These are phyloP conservation scores for Isurus oxyrinchus DNA, from an alignment of 2,113 vertebrate species.

Conservation along the genomic window DNA sequence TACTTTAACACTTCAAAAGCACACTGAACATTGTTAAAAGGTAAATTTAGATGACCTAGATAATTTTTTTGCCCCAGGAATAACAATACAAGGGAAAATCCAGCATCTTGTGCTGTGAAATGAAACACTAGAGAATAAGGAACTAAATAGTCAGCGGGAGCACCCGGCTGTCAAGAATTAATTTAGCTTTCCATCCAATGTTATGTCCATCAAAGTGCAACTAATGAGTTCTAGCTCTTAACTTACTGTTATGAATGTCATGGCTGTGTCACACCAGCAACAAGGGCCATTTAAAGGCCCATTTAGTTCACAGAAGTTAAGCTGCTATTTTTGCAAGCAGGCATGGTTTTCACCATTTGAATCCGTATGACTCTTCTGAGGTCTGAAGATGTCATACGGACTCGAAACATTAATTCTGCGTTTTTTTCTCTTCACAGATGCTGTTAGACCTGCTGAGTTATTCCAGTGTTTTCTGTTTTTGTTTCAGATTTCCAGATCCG, in stretches of 20 bases:
- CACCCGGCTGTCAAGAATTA: background rate
- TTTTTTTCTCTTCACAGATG: too few relatives aligned
- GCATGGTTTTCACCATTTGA: background rate
- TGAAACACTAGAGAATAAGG: background rate
- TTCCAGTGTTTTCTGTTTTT: too few relatives aligned
- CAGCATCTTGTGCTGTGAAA: background rate
- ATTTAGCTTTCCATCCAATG: background rate
- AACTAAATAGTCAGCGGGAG: background rate
- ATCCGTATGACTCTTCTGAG: too few relatives aligned
- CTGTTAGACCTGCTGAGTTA: too few relatives aligned
- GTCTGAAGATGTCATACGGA: too few relatives aligned
- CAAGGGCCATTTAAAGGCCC: background rate
- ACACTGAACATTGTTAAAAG: background rate
- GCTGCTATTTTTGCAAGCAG: background rate
- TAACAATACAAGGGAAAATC: background rate
- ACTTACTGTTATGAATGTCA: background rate
- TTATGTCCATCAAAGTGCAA: background rate
- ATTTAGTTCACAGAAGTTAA: background rate
- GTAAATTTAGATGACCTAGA: background rate
- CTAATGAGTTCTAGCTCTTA: background rate
- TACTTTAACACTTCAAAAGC: background rate
- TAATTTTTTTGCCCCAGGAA: background rate
- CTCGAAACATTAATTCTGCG: too few relatives aligned
- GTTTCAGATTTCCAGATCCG: too few relatives aligned
- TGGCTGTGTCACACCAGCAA: background rate